Percentiles rank a stretch among this genome's conserved stretches.
phyloP scores from a whole-genome alignment of 2,113 vertebrate species.

The Cyanoliseus patagonus region DNA sequence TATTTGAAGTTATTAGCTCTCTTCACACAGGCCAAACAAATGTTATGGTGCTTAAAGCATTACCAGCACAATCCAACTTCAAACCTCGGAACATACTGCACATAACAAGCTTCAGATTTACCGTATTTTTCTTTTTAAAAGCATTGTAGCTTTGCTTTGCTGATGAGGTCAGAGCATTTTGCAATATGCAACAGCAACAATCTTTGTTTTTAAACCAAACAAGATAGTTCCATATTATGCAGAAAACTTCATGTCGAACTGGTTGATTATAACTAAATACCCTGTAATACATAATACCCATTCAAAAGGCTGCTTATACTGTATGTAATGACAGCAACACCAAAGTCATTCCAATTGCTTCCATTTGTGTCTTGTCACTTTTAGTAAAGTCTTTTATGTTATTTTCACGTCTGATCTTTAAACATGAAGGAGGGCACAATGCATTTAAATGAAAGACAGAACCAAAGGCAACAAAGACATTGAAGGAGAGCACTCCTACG shows the following conservation, averaged over 20 bases:
- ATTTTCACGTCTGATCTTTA: neutral
- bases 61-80: neutral
- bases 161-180: neutral
- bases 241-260: neutral
- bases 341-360: neutral
- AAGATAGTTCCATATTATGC: neutral
- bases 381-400: neutral
- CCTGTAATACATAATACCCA: neutral
- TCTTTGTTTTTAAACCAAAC: neutral
- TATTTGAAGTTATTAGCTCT: neutral
- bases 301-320: neutral
- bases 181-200: neutral
- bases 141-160: neutral
- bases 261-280: neutral
- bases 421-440: neutral
- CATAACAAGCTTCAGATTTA: neutral
- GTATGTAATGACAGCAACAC: neutral
- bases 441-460: slow-evolving; percentile 4
- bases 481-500: neutral
- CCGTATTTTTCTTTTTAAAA: neutral
- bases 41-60: neutral
- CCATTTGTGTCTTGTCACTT: neutral
- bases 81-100: neutral
- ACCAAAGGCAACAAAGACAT: slow-evolving; percentile 7
- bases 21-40: neutral